phyloP scores from a whole-genome alignment of 2,888 invertebrate genomes.

The Trisateles emortualis region DNA sequence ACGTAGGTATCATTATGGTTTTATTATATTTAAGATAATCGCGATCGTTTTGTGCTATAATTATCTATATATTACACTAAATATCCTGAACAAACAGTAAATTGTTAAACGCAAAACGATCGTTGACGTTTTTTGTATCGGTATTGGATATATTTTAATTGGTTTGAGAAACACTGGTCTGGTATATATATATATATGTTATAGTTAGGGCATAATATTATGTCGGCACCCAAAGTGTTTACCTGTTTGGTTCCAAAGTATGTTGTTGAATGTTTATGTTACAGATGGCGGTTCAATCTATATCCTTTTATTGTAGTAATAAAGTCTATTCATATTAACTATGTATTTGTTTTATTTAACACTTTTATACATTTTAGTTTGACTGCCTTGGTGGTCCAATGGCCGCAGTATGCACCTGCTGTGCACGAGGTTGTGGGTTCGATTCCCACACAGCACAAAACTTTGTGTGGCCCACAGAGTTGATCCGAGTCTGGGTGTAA shows the following conservation, averaged over 20 bases:
- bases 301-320: constrained; percentile 85
- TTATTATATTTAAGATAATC: constrained; percentile 60
- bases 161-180: constrained; percentile 86
- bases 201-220: constrained; percentile 78
- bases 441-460: too few relatives aligned
- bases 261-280: constrained; percentile 85
- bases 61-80: constrained; percentile 19
- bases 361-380: too few relatives aligned
- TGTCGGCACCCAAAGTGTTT: constrained; percentile 82
- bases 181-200: constrained; percentile 53
- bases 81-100: constrained; percentile 46
- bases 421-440: background rate
- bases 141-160: constrained; percentile 36
- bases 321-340: constrained; percentile 84
- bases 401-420: too few relatives aligned
- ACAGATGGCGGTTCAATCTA: constrained; percentile 75
- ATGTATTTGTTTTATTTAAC: constrained; percentile 47
- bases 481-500: too few relatives aligned
- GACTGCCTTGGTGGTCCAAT: too few relatives aligned
- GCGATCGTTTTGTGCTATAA: constrained; percentile 60
- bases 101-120: constrained; percentile 54
- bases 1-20: constrained; percentile 58
- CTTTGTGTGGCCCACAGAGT: too few relatives aligned
- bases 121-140: constrained; percentile 44
- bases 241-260: constrained; percentile 83